These are phyloP conservation scores for Oxyruncus cristatus DNA, from an alignment of 2,113 vertebrate species.

Conservation along the genomic window DNA sequence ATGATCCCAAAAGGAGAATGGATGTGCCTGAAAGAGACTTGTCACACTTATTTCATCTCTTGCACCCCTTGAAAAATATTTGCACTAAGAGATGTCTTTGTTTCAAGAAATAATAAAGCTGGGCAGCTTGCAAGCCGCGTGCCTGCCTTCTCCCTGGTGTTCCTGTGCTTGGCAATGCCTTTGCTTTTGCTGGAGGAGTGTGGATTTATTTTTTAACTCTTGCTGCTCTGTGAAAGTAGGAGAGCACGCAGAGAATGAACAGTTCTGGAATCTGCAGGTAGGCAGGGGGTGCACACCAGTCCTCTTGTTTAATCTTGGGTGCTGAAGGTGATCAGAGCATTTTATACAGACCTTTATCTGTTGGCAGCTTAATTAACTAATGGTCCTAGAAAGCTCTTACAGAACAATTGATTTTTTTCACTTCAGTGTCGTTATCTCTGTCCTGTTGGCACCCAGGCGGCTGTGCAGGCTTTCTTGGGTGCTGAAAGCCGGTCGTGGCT, in stretches of 20 bases:
- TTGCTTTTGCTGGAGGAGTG: not conserved
- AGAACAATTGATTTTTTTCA: conserved; percentile 13
- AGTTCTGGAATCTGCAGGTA: not conserved
- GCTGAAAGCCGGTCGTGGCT: not conserved
- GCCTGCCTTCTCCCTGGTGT: conserved; percentile 9
- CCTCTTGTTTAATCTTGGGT: not conserved
- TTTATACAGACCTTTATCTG: not conserved
- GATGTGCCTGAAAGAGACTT: not conserved
- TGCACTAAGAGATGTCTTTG: not conserved
- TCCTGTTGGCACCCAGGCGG: not conserved
- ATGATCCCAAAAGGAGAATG: not conserved
- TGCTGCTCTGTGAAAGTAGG: not conserved
- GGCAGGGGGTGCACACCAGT: not conserved
- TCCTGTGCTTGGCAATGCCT: conserved; percentile 20
- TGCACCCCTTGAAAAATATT: not conserved
- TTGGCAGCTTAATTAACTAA: conserved; percentile 24
- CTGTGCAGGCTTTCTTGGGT: not conserved
- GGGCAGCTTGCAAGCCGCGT: not conserved
- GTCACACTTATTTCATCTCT: not conserved
- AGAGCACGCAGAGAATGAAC: not conserved
- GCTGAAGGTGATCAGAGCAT: not conserved
- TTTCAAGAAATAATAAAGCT: conserved; percentile 35
- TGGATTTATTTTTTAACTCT: conserved; percentile 43
- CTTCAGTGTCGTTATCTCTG: not conserved
- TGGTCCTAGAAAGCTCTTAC: conserved; percentile 3